Evolutionary conservation across 2,797 vertebrate species (phyloP).

Genomic region (Leuciscus waleckii): DNA sequence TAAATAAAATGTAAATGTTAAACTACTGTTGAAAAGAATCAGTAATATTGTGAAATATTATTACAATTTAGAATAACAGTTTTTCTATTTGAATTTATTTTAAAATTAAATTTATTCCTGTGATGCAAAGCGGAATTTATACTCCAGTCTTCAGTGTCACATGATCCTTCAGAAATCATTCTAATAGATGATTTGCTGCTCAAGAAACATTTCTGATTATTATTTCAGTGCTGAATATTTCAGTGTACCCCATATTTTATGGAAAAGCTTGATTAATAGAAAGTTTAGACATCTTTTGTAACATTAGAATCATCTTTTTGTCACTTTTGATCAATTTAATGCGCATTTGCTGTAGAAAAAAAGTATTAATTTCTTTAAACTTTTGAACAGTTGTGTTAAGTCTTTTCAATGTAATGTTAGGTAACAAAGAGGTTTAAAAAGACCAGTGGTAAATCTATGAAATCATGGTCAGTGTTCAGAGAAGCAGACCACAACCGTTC

Average conservation of each 20-base stretch:
- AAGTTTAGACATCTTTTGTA: too few relatives aligned
- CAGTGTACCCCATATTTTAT: background rate
- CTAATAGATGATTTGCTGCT: background rate
- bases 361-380: background rate
- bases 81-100: background rate
- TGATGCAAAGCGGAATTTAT: background rate
- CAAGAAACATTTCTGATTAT: background rate
- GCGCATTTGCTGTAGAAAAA: too few relatives aligned
- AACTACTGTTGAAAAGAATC: background rate
- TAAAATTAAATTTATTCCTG: background rate
- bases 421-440: background rate
- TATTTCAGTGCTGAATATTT: background rate
- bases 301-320: background rate
- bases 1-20: background rate
- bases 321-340: background rate
- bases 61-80: background rate
- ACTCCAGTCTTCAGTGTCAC: background rate
- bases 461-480: background rate
- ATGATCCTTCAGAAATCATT: background rate
- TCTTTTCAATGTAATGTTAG: background rate
- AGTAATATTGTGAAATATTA: background rate
- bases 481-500: background rate
- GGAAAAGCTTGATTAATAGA: background rate
- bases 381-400: background rate
- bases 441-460: background rate